Conservation (phyloP, 2,113 vertebrate species). For the Burhinus oedicnemus region DNA sequence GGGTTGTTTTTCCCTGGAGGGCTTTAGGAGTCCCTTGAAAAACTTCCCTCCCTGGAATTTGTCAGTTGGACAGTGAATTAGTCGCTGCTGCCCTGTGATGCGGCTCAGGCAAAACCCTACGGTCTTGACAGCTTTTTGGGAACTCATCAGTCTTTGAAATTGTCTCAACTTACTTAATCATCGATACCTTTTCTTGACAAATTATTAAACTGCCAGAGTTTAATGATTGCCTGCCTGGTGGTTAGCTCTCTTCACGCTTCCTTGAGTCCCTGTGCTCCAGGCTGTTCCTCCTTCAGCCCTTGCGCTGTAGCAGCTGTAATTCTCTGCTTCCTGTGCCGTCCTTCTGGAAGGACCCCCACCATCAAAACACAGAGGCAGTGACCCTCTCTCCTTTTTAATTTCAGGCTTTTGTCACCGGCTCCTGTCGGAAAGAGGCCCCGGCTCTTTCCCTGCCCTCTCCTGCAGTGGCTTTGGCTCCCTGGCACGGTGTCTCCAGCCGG, state of each 20-base stretch:
- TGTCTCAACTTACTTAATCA: neutral
- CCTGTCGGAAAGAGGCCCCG: neutral
- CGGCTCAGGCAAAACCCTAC: accelerated
- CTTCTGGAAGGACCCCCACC: neutral
- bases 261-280: accelerated
- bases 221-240: accelerated
- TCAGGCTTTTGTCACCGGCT: neutral
- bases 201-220: neutral
- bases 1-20: accelerated
- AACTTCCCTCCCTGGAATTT: neutral
- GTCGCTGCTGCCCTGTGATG: accelerated
- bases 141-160: neutral
- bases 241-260: neutral
- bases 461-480: neutral
- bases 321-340: accelerated
- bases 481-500: neutral
- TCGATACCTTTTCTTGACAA: neutral
- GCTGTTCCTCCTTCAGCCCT: neutral
- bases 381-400: neutral
- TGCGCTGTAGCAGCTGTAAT: neutral
- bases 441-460: neutral
- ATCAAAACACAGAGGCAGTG: neutral
- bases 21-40: neutral
- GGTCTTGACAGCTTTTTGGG: neutral
- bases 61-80: neutral